These are phyloP conservation scores for Poecile montanus DNA, from an alignment of 2,797 vertebrate genomes.

Conservation along the genomic window DNA sequence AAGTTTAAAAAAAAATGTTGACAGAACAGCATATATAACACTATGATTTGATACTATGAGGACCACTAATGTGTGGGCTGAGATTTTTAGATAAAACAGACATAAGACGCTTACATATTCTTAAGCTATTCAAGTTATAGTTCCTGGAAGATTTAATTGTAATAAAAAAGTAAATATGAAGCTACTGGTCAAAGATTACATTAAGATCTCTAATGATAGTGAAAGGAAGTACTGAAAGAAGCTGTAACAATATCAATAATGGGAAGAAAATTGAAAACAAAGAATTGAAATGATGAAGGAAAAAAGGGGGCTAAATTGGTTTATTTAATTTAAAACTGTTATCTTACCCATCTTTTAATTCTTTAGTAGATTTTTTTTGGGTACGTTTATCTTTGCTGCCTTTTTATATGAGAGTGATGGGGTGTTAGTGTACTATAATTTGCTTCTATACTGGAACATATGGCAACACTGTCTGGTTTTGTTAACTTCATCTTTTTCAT, in stretches of 20 bases:
- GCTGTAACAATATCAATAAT: neutral
- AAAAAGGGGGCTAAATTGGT: neutral
- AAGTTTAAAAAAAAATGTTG: neutral
- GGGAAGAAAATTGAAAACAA: neutral
- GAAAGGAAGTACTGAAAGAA: neutral
- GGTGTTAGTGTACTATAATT: constrained; percentile 37
- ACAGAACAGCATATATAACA: neutral
- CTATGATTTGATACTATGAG: neutral
- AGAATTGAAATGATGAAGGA: neutral
- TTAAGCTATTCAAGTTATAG: neutral
- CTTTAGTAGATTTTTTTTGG: neutral
- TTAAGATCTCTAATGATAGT: neutral
- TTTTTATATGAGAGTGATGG: constrained; percentile 21
- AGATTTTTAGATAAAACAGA: neutral
- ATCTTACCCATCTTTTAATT: neutral
- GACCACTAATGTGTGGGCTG: neutral
- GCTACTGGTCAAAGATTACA: neutral
- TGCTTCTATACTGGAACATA: constrained; percentile 53
- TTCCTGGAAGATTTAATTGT: neutral
- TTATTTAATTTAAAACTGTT: constrained; percentile 11
- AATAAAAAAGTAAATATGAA: neutral
- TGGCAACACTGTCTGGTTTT: constrained; percentile 31
- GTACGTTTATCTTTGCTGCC: constrained; percentile 20
- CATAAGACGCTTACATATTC: neutral
- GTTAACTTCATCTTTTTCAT: constrained; percentile 17